Evolutionary conservation across 2,113 vertebrate genomes (phyloP).

Genomic region (Xiphias gladius): DNA sequence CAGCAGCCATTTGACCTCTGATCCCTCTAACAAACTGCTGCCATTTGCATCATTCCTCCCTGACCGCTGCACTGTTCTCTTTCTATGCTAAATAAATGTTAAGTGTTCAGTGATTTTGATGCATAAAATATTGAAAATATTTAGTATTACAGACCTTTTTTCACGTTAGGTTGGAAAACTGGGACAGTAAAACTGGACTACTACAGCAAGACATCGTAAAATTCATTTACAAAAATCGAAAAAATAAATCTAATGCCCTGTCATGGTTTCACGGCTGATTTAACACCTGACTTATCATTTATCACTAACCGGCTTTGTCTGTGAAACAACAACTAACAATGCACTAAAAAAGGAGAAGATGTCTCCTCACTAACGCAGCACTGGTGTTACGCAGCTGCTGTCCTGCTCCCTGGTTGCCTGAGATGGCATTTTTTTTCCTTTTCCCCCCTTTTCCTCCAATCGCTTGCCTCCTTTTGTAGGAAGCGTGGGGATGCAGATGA

Average conservation of each 20-base stretch:
- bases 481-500: slow-evolving; percentile 76
- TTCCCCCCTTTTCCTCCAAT: slow-evolving; percentile 56
- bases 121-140: not conserved
- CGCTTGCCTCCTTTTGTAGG: slow-evolving; percentile 69
- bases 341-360: not conserved
- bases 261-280: not conserved
- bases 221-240: not conserved
- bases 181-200: slow-evolving; percentile 1
- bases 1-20: slow-evolving; percentile 44
- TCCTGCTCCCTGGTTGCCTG: slow-evolving; percentile 45
- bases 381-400: slow-evolving; percentile 28
- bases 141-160: not conserved
- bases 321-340: slow-evolving; percentile 11
- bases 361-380: slow-evolving; percentile 3
- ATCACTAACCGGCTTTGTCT: not conserved
- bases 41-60: not conserved
- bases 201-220: not conserved
- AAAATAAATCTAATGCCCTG: not conserved
- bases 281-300: not conserved
- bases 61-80: not conserved
- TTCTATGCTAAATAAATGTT: not conserved
- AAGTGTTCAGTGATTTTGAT: not conserved
- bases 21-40: slow-evolving; percentile 28
- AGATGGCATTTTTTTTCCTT: slow-evolving; percentile 57
- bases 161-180: not conserved